phyloP scores from a whole-genome alignment of 2,797 vertebrate species.

The Hyperoplus lanceolatus region DNA sequence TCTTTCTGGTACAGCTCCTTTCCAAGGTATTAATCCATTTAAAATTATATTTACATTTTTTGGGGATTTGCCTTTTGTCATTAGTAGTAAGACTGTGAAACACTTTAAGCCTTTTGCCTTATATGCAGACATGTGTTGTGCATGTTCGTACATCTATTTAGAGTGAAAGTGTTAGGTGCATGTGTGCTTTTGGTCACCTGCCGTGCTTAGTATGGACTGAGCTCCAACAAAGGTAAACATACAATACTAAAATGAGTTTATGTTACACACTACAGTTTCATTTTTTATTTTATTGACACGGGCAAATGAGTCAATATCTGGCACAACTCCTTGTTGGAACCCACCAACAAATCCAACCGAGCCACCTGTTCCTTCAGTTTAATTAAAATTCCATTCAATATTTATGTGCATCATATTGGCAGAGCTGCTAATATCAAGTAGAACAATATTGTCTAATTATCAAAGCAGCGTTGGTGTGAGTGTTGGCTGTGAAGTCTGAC shows the following conservation, averaged over 20 bases:
- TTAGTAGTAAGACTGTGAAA: background rate
- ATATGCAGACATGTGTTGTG: background rate
- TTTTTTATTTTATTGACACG: slow-evolving; percentile 35
- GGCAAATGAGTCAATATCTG: slow-evolving; percentile 47
- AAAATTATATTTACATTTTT: background rate
- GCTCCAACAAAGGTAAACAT: background rate
- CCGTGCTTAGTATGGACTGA: background rate
- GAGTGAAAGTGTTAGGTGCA: background rate
- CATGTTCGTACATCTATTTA: background rate
- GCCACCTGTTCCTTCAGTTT: slow-evolving; percentile 58
- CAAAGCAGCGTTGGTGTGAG: slow-evolving; percentile 51
- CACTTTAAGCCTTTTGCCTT: background rate
- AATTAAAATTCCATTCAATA: slow-evolving; percentile 56
- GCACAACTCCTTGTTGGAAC: slow-evolving; percentile 33
- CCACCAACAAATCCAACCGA: slow-evolving; percentile 57
- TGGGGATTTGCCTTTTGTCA: background rate
- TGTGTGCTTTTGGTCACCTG: background rate
- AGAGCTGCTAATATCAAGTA: slow-evolving; percentile 56
- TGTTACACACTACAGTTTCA: slow-evolving; percentile 6
- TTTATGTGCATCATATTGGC: slow-evolving; percentile 46
- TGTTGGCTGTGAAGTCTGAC: slow-evolving; percentile 56
- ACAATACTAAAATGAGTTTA: background rate
- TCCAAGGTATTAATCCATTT: background rate
- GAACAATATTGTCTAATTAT: slow-evolving; percentile 66
- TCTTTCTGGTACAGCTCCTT: background rate